Evolutionary conservation across 2,113 vertebrate genomes (phyloP).

Genomic region (Origma solitaria): DNA sequence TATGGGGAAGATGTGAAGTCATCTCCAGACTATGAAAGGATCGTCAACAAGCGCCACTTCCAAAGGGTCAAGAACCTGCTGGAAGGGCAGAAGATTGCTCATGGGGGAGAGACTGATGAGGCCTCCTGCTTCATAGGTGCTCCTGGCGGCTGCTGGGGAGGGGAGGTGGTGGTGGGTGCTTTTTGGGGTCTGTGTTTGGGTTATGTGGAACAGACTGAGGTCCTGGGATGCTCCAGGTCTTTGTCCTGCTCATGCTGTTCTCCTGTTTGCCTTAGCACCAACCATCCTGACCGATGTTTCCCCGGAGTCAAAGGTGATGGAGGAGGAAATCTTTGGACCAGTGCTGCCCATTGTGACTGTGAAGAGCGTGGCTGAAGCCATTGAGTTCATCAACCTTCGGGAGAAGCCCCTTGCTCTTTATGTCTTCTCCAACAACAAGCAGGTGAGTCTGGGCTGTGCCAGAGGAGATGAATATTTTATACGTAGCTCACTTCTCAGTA

Average conservation of each 20-base stretch:
- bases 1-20: slow-evolving; percentile 86
- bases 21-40: slow-evolving; percentile 85
- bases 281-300: slow-evolving; percentile 86
- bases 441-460: slow-evolving; percentile 66
- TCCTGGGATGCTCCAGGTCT: accelerated
- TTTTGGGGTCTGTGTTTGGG: background rate
- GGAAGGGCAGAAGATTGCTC: slow-evolving; percentile 84
- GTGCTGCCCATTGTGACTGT: slow-evolving; percentile 86
- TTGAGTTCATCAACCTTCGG: slow-evolving; percentile 81
- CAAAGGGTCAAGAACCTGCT: slow-evolving; percentile 77
- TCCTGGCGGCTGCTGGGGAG: background rate
- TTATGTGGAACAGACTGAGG: accelerated
- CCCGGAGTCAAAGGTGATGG: slow-evolving; percentile 87
- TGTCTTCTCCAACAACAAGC: slow-evolving; percentile 82
- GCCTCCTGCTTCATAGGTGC: slow-evolving; percentile 87
- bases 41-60: slow-evolving; percentile 87
- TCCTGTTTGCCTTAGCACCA: slow-evolving; percentile 72
- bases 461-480: background rate
- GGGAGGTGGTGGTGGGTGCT: background rate
- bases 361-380: slow-evolving; percentile 81
- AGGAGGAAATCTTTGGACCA: slow-evolving; percentile 95
- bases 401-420: slow-evolving; percentile 94
- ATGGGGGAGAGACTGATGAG: slow-evolving; percentile 84
- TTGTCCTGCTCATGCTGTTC: accelerated
- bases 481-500: accelerated